phyloP scores from a whole-genome alignment of 2,888 invertebrate genomes.

The Orthosia gothica region DNA sequence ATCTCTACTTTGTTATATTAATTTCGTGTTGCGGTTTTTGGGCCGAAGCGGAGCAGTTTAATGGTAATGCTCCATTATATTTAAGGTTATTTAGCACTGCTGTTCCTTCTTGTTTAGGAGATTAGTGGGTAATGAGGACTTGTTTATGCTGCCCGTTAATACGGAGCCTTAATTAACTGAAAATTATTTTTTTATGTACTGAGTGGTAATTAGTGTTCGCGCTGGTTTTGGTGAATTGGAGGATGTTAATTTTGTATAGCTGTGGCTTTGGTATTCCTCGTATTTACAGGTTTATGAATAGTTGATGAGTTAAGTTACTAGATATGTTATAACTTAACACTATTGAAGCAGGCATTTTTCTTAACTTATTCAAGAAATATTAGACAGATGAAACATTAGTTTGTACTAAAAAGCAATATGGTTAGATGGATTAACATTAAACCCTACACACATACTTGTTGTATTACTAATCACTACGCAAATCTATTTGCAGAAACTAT shows the following conservation, averaged over 20 bases:
- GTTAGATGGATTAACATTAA: background rate
- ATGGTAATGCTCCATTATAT: slow-evolving; percentile 68
- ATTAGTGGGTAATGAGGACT: slow-evolving; percentile 61
- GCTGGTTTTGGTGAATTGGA: slow-evolving; percentile 28
- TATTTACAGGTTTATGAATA: background rate
- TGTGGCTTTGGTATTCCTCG: background rate
- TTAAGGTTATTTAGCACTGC: slow-evolving; percentile 66
- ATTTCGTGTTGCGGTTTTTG: slow-evolving; percentile 80
- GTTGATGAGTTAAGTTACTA: background rate
- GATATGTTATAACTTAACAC: background rate
- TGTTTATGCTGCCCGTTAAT: slow-evolving; percentile 56
- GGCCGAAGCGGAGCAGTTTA: slow-evolving; percentile 72
- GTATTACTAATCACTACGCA: background rate
- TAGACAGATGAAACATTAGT: no score
- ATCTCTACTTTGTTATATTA: slow-evolving; percentile 76
- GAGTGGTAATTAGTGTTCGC: slow-evolving; percentile 27
- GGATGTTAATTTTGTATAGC: slow-evolving; percentile 20
- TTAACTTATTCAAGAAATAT: no score
- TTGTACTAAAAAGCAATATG: background rate
- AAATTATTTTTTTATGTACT: slow-evolving; percentile 54
- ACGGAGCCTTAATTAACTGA: slow-evolving; percentile 43
- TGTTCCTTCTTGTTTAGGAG: slow-evolving; percentile 64
- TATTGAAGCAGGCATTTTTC: no score
- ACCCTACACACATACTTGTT: background rate
- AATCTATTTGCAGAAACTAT: slow-evolving; percentile 29